A percentile compares a stretch with the other conserved stretches of the same genome.
These are phyloP conservation scores for Gavia stellata DNA, from an alignment of 2,113 vertebrate genomes.

Conservation along the genomic window DNA sequence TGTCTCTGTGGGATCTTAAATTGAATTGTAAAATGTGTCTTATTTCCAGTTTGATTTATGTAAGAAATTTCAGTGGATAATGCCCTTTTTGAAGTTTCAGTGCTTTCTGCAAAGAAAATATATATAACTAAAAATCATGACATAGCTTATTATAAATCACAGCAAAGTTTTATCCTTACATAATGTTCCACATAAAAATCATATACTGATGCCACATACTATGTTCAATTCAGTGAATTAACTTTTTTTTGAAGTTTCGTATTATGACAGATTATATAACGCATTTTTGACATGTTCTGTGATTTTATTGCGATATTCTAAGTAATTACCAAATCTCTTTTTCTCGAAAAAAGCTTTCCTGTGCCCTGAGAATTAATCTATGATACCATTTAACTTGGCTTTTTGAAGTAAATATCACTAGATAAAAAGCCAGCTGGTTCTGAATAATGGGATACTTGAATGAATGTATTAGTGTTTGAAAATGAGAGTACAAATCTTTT, in stretches of 20 bases:
- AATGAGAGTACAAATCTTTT: constrained; percentile 89
- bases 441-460: constrained; percentile 91
- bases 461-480: constrained; percentile 89
- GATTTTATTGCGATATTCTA: constrained; percentile 81
- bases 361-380: constrained; percentile 87
- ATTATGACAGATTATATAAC: constrained; percentile 72
- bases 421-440: constrained; percentile 93
- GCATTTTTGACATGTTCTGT: constrained; percentile 78
- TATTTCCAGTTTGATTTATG: constrained; percentile 86
- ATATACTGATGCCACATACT: constrained; percentile 34
- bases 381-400: constrained; percentile 92
- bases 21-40: constrained; percentile 87
- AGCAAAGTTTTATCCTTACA: constrained; percentile 52
- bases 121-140: constrained; percentile 69
- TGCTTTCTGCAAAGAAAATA: constrained; percentile 70
- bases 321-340: constrained; percentile 82
- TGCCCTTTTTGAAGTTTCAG: constrained; percentile 77
- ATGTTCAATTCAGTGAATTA: constrained; percentile 68
- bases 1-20: constrained; percentile 88
- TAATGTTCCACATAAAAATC: constrained; percentile 50
- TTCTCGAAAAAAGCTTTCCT: constrained; percentile 74
- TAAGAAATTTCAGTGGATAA: constrained; percentile 81
- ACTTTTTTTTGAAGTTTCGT: constrained; percentile 68
- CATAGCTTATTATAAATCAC: constrained; percentile 66
- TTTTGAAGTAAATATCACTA: constrained; percentile 95